Evolutionary conservation across 2,888 invertebrate genomes (phyloP), one percentile per base, ranked within the genome.

Genomic region (Calephelis perditalis): DNA sequence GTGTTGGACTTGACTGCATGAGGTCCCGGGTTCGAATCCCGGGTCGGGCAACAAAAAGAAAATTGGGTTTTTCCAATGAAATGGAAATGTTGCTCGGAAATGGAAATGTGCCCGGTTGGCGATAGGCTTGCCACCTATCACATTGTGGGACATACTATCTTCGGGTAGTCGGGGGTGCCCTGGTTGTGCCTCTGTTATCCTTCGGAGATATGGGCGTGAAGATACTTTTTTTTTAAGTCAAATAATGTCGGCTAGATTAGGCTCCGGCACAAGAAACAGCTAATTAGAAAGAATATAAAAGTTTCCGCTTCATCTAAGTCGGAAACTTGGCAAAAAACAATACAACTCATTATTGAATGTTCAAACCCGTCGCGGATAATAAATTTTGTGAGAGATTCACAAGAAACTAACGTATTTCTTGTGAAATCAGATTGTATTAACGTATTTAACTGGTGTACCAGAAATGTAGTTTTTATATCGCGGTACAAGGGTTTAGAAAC

Each of bases 201-300:
- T n/a, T n/a, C n/a, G n/a, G n/a, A n/a, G n/a, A n/a, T n/a, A n/a
- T n/a, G n/a, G n/a, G n/a, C n/a, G n/a, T n/a, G n/a, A n/a, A n/a
- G n/a, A n/a, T n/a, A n/a, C n/a, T n/a, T n/a, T n/a, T n/a, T n/a
- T n/a, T n/a, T n/a, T 40, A 40, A 40, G 40, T 40, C 40, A 40
- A 40, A 40, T 37, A 40, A 26, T 4, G 3, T 26, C 26, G 26
- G 40, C 40, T 40, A 40, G 40, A 49, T 49, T 49, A 10, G 49
- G 15, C 49, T 49, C 5, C 15, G 8, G 4, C 26, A 49, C 26
- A 35, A 49, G 10, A 8, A 15, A 26, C 12, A 62, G 65, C 60
- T 70, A 72, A 73, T 70, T 72, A 71, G 65, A 62, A 72, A 67
- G 67, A 40, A 40, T 65, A 67, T 68, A 69, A 64, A 68, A 68